These are phyloP conservation scores for Sphaerodactylus townsendi DNA, from an alignment of 2,113 vertebrate species.

Conservation along the genomic window DNA sequence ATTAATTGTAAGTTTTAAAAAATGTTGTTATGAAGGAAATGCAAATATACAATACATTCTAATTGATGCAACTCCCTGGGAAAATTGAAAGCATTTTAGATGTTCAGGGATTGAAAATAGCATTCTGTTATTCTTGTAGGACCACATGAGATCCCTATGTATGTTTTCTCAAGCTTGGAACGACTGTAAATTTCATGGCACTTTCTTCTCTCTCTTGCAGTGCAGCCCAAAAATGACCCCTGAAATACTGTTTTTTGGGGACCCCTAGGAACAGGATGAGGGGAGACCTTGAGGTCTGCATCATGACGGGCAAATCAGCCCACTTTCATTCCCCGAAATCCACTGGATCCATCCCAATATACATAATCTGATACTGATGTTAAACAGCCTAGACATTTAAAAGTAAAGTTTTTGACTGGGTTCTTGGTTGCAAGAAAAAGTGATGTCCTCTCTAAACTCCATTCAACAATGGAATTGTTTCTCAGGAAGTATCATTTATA, in stretches of 20 bases:
- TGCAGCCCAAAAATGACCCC: too few relatives aligned
- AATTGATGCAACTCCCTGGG: neutral
- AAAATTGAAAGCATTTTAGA: neutral
- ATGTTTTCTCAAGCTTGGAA: too few relatives aligned
- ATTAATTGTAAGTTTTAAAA: neutral
- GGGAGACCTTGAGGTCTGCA: too few relatives aligned
- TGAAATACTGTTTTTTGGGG: too few relatives aligned
- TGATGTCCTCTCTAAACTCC: neutral
- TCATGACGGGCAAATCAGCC: too few relatives aligned
- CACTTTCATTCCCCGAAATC: too few relatives aligned
- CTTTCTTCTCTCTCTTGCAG: too few relatives aligned
- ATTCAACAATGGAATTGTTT: neutral
- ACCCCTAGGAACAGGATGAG: too few relatives aligned
- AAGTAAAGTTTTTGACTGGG: neutral
- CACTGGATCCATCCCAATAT: neutral
- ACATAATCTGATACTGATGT: neutral
- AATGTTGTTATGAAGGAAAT: slow-evolving; percentile 1
- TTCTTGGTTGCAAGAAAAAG: neutral
- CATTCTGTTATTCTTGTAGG: neutral
- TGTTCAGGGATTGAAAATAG: neutral
- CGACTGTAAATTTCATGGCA: too few relatives aligned
- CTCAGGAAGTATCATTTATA: neutral
- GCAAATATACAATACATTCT: neutral
- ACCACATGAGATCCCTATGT: neutral
- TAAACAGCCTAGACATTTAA: neutral